Evolutionary conservation across 2,797 vertebrate species (phyloP), one percentile per base, ranked within the genome.

Genomic region (Sardinella longiceps): DNA sequence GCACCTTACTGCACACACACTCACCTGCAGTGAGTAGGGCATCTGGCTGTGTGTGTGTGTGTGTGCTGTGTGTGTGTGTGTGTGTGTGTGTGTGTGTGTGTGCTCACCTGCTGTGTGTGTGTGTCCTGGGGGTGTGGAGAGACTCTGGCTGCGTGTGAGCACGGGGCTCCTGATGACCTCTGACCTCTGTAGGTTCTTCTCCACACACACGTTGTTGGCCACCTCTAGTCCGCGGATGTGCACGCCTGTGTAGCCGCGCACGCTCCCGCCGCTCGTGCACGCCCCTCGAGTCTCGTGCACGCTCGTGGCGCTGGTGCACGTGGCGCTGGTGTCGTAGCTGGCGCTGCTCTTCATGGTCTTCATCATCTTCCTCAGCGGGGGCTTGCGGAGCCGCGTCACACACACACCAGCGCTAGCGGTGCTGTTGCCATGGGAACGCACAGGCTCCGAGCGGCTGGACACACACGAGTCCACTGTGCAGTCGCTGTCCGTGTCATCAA

Each of bases 341-440:
- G 94, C 95, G 91, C 94, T 87, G 0, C 95, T 96, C 91, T 96
- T 97, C n/a, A n/a, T n/a, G n/a, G n/a, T n/a, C 94, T 96, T 97
- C 95, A 96, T 97, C 80, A 96, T 95, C 90, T 97, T 97, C 88
- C 97, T 97, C 88, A 96, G 92, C 0, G 96, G 96, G 60, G 96
- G 96, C 86, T 95, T 96, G 88, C 94, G 95, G 58, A 94, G 94
- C 28, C 90, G 92, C 0, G 92, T 77, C 12, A 15, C 48, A n/a
- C n/a, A n/a, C 1, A 11, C 0, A 15, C 1, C 2, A 14, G 48
- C 12, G 48, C 2, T 48, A 48, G 46, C 7, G 45, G 3, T 45
- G 9, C 3, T 9, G 46, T 48, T 48, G 12, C 9, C 46, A 10
- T 48, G 46, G 2, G 89, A 93, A 91, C 92, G 93, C 81, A 91